Percentiles rank a stretch among this genome's conserved stretches.
Conservation (phyloP, 2,888 invertebrate genomes). For the Mythimna impura region DNA sequence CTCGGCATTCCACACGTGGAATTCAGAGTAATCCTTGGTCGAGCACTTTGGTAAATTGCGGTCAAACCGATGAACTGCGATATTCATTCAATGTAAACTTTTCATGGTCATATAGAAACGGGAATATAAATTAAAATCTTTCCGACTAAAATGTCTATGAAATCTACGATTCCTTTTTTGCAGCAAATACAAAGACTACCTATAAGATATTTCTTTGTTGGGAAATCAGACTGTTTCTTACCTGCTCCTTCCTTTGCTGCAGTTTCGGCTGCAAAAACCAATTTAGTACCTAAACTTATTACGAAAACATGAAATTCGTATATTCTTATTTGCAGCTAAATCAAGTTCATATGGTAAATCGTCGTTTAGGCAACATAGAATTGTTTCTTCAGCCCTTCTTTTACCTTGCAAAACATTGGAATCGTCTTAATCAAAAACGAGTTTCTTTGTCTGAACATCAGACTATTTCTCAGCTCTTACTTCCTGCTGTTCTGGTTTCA, state of each 20-base stretch:
- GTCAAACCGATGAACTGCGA: slow-evolving; percentile 37
- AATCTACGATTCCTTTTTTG: not conserved
- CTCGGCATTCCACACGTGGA: slow-evolving; percentile 60
- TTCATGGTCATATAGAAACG: not conserved
- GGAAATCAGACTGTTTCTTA: not conserved
- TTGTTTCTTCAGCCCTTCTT: too few species aligned
- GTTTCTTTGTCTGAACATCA: not conserved
- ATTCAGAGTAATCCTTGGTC: slow-evolving; percentile 54
- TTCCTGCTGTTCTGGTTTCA: not conserved
- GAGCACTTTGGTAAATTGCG: slow-evolving; percentile 59
- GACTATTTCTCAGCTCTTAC: not conserved
- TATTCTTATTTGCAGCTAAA: not conserved
- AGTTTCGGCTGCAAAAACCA: not conserved
- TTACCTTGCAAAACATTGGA: too few species aligned
- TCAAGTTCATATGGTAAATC: not conserved
- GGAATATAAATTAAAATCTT: not conserved
- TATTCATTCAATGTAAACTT: slow-evolving; percentile 39
- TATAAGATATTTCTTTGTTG: not conserved
- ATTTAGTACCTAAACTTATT: too few species aligned
- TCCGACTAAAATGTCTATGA: not conserved
- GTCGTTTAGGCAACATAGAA: too few species aligned
- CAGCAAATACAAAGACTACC: not conserved
- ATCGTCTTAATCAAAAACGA: too few species aligned
- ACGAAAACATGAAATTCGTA: not conserved
- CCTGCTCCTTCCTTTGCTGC: not conserved